These are phyloP conservation scores for Zaprionus africanus DNA, from an alignment of 1,140 invertebrate genomes.

Conservation along the genomic window DNA sequence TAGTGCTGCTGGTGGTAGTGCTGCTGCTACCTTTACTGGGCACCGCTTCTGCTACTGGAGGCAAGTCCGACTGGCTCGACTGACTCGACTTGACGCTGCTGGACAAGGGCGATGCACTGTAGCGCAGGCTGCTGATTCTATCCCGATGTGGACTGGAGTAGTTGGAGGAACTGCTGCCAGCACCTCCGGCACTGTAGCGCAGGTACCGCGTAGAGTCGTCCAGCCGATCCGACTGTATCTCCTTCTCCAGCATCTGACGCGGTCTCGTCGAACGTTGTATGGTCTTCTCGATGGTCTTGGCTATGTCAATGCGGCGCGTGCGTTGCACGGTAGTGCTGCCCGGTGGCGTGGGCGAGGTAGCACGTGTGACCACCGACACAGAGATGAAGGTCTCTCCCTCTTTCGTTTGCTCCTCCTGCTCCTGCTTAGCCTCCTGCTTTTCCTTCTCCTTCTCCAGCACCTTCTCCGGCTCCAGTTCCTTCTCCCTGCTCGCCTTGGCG, in stretches of 20 bases:
- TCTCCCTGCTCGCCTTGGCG: slow-evolving; percentile 65
- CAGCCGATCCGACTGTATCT: slow-evolving; percentile 88
- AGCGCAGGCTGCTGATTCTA: slow-evolving; percentile 81
- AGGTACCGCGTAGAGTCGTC: slow-evolving; percentile 88
- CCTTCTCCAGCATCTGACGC: slow-evolving; percentile 87
- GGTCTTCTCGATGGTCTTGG: slow-evolving; percentile 89
- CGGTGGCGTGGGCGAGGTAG: slow-evolving; percentile 90
- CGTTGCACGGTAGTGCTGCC: slow-evolving; percentile 87
- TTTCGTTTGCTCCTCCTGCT: no score
- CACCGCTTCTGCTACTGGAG: not conserved
- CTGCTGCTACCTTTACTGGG: slow-evolving; percentile 18
- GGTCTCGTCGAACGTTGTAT: slow-evolving; percentile 86
- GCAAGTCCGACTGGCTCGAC: slow-evolving; percentile 9
- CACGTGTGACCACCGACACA: slow-evolving; percentile 88
- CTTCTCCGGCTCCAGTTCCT: slow-evolving; percentile 46
- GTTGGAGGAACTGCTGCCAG: slow-evolving; percentile 86
- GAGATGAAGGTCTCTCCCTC: slow-evolving; percentile 84
- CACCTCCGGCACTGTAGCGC: slow-evolving; percentile 85
- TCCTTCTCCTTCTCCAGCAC: slow-evolving; percentile 5
- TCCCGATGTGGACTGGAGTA: slow-evolving; percentile 89
- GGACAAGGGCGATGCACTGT: slow-evolving; percentile 46
- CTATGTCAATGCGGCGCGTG: slow-evolving; percentile 88
- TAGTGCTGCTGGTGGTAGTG: slow-evolving; percentile 22
- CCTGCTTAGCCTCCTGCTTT: not conserved
- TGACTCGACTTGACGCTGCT: slow-evolving; percentile 33